Evolutionary conservation across 2,888 invertebrate genomes (phyloP).

Genomic region (Biston betularia): DNA sequence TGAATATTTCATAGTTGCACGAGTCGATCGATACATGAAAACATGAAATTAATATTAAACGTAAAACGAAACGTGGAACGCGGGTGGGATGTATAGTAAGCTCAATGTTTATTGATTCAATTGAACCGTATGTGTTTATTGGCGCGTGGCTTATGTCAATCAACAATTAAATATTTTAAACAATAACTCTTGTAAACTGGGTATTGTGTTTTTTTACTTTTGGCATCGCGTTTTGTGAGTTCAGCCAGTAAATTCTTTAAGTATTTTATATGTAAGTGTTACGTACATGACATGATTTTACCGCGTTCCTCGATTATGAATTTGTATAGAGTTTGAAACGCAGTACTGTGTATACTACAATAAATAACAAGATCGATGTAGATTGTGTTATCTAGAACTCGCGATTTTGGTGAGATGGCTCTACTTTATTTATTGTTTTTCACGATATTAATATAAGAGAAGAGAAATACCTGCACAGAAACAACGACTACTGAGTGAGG

Average conservation of each 20-base stretch:
- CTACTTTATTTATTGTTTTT: not conserved
- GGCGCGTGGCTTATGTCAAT: slow-evolving; percentile 40
- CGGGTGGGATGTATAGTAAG: slow-evolving; percentile 39
- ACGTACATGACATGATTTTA: too few relatives aligned
- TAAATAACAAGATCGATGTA: not conserved
- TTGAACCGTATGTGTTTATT: slow-evolving; percentile 47
- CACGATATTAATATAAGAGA: not conserved
- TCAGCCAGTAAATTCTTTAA: too few relatives aligned
- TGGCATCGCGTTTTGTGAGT: not conserved
- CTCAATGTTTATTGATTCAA: slow-evolving; percentile 52
- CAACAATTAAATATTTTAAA: slow-evolving; percentile 35
- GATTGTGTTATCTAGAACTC: not conserved
- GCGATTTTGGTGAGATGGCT: not conserved
- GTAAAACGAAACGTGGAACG: slow-evolving; percentile 46
- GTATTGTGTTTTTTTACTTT: not conserved
- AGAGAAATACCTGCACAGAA: not conserved
- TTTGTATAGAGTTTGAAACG: too few relatives aligned
- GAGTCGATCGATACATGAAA: slow-evolving; percentile 57
- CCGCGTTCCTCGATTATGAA: too few relatives aligned
- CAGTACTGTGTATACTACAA: not conserved
- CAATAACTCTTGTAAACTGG: slow-evolving; percentile 19
- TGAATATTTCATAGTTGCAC: slow-evolving; percentile 63
- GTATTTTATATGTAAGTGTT: too few relatives aligned
- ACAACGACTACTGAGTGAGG: not conserved
- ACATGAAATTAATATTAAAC: slow-evolving; percentile 52